Base-by-base conservation (phyloP, 2,113 vertebrate species). In the Dicerorhinus sumatrensis region DNA sequence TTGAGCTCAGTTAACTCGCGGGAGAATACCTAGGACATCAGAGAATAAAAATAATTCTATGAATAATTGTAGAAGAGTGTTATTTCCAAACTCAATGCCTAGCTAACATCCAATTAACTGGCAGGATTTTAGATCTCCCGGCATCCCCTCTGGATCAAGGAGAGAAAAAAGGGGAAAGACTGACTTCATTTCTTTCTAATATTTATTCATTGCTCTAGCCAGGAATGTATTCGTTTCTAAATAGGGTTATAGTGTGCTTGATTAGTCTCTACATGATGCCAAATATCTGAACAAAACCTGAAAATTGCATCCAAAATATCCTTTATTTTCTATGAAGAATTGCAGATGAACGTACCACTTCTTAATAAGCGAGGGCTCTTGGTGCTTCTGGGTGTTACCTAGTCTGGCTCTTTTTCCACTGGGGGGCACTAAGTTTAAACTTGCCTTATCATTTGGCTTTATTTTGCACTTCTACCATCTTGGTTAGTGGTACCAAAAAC, bases 71-170 rank as follows among this genome's bases (percentile, higher is more conserved):
- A n/a, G 18, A 75, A 76, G 11, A 95, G 5, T 84, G 2, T 76
- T 80, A 80, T 94, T 96, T 97, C 46, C 33, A 92, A 91, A 92
- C 36, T 77, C 58, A 62, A 1, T 79, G 36, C 85, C 92, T 81
- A 94, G 54, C 23, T 85, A 79, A 81, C 16, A 85, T 31, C 46
- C 36, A 86, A 73, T 86, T 97, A 98, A 93, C 25, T 92, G 51
- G 63, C 18, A 97, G 65, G 20, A 56, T 42, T 63, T 91, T 75
- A 89, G 58, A 89, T 89, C 48, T 89, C 5, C 20, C 75, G 39
- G 60, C 5, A 82, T 93, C 5, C 29, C 36, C 20, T 70, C 20
- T 42, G 20, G 25, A 80, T 96, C 23, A 97, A 93, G 54, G 9
- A 11, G 7, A 48, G 36, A 82, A 39, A 86, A 69, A 92, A 72